Percentiles rank a stretch among this genome's conserved stretches.
Conservation (phyloP, 2,113 vertebrate species). For the Tupaia tana region DNA sequence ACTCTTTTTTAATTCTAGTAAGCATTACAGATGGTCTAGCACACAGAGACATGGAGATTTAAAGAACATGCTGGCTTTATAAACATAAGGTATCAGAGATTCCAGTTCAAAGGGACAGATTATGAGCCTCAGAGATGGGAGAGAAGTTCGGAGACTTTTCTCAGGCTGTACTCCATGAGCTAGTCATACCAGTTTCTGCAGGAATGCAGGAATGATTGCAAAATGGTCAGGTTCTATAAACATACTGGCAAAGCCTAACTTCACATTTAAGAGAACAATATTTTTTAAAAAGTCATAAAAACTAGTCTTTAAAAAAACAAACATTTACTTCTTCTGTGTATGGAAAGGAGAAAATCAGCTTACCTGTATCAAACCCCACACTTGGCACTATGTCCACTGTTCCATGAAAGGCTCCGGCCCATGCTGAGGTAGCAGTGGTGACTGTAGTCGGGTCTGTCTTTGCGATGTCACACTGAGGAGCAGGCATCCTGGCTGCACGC, state of each 20-base stretch:
- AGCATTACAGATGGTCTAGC: not conserved
- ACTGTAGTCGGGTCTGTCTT: slow-evolving; percentile 92
- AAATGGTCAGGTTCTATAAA: slow-evolving; percentile 32
- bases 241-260: not conserved
- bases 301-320: too few species aligned
- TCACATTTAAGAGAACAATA: not conserved
- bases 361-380: slow-evolving; percentile 94
- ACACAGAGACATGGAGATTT: not conserved
- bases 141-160: slow-evolving; percentile 4
- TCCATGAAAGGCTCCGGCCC: slow-evolving; percentile 94
- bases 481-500: slow-evolving; percentile 89
- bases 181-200: slow-evolving; percentile 34
- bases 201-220: slow-evolving; percentile 28
- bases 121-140: not conserved
- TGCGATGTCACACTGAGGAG: slow-evolving; percentile 88
- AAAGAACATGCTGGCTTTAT: slow-evolving; percentile 4
- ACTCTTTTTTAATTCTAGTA: not conserved
- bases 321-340: not conserved
- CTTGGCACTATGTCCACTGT: slow-evolving; percentile 92
- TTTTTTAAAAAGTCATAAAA: too few species aligned
- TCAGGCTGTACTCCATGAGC: not conserved
- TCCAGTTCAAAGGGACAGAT: not conserved
- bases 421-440: slow-evolving; percentile 89
- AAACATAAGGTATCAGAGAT: slow-evolving; percentile 14
- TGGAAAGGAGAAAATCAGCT: slow-evolving; percentile 52